Evolutionary conservation across 2,113 vertebrate genomes (phyloP).

Genomic region (Indicator indicator): DNA sequence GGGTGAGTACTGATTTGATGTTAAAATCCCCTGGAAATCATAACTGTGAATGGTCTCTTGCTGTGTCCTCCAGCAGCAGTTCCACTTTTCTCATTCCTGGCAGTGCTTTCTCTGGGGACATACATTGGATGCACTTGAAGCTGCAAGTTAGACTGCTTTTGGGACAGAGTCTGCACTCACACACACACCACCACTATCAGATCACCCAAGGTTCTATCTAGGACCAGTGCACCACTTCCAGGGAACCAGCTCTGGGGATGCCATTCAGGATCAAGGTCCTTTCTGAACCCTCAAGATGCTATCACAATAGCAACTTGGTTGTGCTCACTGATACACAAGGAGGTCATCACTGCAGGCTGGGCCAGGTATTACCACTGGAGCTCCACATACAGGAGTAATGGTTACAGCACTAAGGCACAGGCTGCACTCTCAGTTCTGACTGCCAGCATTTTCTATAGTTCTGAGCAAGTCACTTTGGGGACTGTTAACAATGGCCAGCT

Average conservation of each 20-base stretch:
- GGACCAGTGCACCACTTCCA: not conserved
- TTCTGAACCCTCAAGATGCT: not conserved
- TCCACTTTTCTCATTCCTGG: not conserved
- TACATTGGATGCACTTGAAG: not conserved
- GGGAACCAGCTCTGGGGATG: not conserved
- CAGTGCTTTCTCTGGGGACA: not conserved
- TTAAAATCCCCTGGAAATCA: not conserved
- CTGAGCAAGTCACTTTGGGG: not conserved
- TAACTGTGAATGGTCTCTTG: not conserved
- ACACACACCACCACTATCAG: rapidly evolving
- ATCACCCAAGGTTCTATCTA: not conserved
- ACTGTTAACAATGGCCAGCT: not conserved
- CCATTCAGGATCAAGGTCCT: not conserved
- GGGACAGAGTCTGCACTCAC: not conserved
- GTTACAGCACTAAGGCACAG: not conserved
- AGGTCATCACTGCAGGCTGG: not conserved
- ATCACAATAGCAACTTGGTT: not conserved
- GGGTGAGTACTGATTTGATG: conserved; percentile 39
- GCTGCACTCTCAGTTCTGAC: not conserved
- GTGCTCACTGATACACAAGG: not conserved
- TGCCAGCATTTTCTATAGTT: not conserved
- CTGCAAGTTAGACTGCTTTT: not conserved
- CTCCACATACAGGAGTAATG: no score
- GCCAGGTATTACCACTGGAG: not conserved
- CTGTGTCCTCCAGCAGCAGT: not conserved